Evolutionary conservation across 1,140 invertebrate species (phyloP).

Genomic region (Leguminivora glycinivorella): DNA sequence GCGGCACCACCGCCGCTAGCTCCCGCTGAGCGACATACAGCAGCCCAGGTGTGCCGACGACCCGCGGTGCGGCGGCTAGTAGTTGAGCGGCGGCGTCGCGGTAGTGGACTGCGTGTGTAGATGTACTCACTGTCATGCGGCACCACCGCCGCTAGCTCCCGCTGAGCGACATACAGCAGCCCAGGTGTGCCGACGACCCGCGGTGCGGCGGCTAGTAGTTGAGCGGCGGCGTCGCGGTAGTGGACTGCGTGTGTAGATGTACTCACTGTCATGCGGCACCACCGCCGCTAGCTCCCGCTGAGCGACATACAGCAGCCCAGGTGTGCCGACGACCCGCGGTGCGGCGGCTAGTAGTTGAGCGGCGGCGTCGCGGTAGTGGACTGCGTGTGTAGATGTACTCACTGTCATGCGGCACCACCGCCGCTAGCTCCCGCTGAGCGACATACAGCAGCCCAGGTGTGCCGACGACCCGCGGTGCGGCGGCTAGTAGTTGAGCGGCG

Average conservation of each 20-base stretch:
- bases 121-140: constrained; percentile 95
- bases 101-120: neutral
- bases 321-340: constrained; percentile 88
- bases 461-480: constrained; percentile 88
- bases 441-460: constrained; percentile 93
- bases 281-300: constrained; percentile 95
- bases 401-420: constrained; percentile 94
- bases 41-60: too few species aligned
- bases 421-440: constrained; percentile 93
- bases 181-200: constrained; percentile 91
- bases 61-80: too few species aligned
- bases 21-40: too few species aligned
- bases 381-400: constrained; percentile 70
- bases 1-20: constrained; percentile 92
- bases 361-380: constrained; percentile 87
- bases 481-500: constrained; percentile 87
- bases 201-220: constrained; percentile 86
- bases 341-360: constrained; percentile 87
- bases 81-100: too few species aligned
- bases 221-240: constrained; percentile 90
- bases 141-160: constrained; percentile 93
- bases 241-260: neutral
- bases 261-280: constrained; percentile 93
- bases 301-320: constrained; percentile 92
- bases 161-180: constrained; percentile 92